Evolutionary conservation across 1,140 invertebrate genomes (phyloP), one percentile per base, ranked within the genome.

Genomic region (Linepithema humile): DNA sequence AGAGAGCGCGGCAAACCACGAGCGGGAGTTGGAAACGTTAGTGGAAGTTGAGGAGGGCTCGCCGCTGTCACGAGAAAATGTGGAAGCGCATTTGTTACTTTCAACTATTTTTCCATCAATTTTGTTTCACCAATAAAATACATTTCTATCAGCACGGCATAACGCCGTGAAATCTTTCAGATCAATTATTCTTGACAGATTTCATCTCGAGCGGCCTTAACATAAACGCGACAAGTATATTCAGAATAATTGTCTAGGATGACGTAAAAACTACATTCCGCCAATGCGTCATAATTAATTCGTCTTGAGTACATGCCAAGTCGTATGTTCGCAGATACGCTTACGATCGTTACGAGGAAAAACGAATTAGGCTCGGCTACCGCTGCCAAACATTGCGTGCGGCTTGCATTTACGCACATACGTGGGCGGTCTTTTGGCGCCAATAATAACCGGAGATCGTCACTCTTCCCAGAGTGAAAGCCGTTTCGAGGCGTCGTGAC

Each of bases 361-460:
- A 88, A 72, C 87, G 87, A 88, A 75, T 88, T 84, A 80, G 74
- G 26, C 85, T 50, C 48, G 73, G 50, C 57, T 38, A 35, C 45
- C 45, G 69, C 38, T 75, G 86, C 85, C 86, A 88, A 88, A 87
- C 82, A 88, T 70, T 86, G 87, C 87, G 86, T 87, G 86, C 67
- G 83, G 53, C 45, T 55, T 85, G 87, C 83, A 72, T 86, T 88
- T 88, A 83, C 86, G 86, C 84, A 64, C 84, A 45, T 75, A 86
- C 88, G 86, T 89, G 87, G 86, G 88, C 80, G 87, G n/a, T 69
- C 67, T 88, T 88, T 88, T 75, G 84, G 84, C 86, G 84, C 84
- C 88, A 88, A 89, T 89, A 89, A 89, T 89, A 89, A 86, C 88
- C 73, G 69, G 7, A 43, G 78, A 88, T 85, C 88, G 84, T 88